Conservation (phyloP, 2,888 invertebrate genomes). For the Drosophila mimetica region DNA sequence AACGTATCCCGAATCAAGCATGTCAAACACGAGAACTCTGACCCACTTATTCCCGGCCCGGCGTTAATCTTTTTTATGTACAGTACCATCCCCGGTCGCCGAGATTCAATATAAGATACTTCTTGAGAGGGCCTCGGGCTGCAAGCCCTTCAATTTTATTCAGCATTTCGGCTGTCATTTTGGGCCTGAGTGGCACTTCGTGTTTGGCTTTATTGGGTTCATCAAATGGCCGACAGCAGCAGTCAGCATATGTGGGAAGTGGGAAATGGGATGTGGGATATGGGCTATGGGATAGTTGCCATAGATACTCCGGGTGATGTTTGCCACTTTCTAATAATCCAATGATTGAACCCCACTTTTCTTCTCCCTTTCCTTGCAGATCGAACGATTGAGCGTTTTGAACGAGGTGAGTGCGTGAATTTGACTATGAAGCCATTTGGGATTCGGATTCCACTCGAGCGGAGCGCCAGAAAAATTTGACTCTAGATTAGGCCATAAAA, state of each 20-base stretch:
- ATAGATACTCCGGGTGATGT: conserved; percentile 38
- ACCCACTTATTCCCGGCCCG: conserved; percentile 52
- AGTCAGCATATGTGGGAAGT: conserved; percentile 61
- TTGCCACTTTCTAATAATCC: conserved; percentile 42
- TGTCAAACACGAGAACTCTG: conserved; percentile 62
- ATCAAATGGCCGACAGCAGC: conserved; percentile 65
- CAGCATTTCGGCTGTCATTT: conserved; percentile 63
- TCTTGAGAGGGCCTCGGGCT: not conserved
- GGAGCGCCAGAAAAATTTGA: conserved; percentile 54
- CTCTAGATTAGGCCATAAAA: conserved; percentile 72
- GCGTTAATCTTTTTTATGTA: conserved; percentile 69
- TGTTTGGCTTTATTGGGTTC: conserved; percentile 66
- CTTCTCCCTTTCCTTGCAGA: conserved; percentile 23
- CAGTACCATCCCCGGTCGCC: conserved; percentile 46
- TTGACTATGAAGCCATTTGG: conserved; percentile 36
- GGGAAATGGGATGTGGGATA: no score
- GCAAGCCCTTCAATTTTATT: conserved; percentile 69
- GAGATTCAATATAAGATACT: conserved; percentile 73
- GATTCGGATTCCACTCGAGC: conserved; percentile 43
- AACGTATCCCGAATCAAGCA: conserved; percentile 33
- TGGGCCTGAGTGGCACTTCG: conserved; percentile 64
- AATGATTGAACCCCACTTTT: conserved; percentile 17
- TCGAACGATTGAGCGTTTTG: conserved; percentile 12
- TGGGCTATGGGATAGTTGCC: conserved; percentile 38
- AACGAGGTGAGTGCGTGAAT: conserved; percentile 60